Percentiles rank a stretch among this genome's conserved stretches.
These are phyloP conservation scores for Lutraria lutraria DNA, from an alignment of 2,888 invertebrate genomes.

Conservation along the genomic window DNA sequence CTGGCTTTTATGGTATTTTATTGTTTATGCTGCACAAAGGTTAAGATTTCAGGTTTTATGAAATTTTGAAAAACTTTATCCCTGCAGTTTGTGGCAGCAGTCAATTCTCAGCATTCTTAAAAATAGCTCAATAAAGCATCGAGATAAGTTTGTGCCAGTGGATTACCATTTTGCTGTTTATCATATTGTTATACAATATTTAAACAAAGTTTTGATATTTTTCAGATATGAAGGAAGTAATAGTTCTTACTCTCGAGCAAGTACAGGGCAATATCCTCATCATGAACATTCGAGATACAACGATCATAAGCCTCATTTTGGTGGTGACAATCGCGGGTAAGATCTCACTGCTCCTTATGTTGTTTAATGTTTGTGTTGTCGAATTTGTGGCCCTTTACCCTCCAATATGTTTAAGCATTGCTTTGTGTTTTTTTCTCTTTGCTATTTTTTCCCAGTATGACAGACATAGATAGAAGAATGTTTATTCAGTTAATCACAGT, in stretches of 20 bases:
- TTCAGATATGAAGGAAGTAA: constrained; percentile 74
- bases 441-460: neutral
- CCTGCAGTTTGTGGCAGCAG: too few species aligned
- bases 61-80: too few species aligned
- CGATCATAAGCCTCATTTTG: constrained; percentile 73
- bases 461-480: neutral
- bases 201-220: neutral
- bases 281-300: constrained; percentile 69
- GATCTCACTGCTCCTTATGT: neutral
- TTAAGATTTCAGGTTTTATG: too few species aligned
- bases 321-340: constrained; percentile 67
- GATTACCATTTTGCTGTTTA: too few species aligned
- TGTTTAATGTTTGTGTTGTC: neutral
- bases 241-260: constrained; percentile 56
- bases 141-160: too few species aligned
- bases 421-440: neutral
- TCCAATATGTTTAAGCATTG: neutral
- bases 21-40: too few species aligned
- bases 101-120: too few species aligned
- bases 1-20: too few species aligned
- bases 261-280: constrained; percentile 65
- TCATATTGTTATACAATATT: too few species aligned
- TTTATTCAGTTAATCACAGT: neutral
- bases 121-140: too few species aligned
- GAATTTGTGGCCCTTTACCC: neutral